These are phyloP conservation scores for Euleptes europaea DNA, from an alignment of 2,113 vertebrate genomes.

Conservation along the genomic window DNA sequence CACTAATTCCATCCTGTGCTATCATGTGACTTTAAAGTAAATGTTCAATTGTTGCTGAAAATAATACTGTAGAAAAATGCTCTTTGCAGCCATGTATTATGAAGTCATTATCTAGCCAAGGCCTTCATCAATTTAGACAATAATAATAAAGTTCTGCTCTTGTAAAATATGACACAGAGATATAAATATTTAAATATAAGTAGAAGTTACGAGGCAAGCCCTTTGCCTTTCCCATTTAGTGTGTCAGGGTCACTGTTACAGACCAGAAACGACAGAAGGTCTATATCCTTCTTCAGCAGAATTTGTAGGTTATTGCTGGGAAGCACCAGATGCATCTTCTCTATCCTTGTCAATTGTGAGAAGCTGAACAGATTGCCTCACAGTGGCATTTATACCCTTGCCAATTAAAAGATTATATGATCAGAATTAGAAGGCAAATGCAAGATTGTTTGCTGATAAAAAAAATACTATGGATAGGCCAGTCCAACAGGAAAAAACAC, in stretches of 20 bases:
- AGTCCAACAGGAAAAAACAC: not conserved
- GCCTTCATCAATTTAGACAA: not conserved
- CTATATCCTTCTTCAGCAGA: not conserved
- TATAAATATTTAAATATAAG: not conserved
- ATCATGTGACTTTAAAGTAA: not conserved
- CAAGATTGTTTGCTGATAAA: not conserved
- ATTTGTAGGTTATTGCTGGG: not conserved
- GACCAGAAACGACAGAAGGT: not conserved
- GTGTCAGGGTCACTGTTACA: not conserved
- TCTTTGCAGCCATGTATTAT: not conserved
- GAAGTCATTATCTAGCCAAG: not conserved
- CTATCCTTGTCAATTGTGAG: constrained; percentile 34
- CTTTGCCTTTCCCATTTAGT: not conserved
- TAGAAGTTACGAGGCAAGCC: not conserved
- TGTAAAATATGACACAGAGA: not conserved
- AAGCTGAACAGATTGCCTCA: constrained; percentile 61
- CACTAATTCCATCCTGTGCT: not conserved
- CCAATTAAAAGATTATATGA: constrained; percentile 42
- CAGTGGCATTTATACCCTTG: constrained; percentile 41
- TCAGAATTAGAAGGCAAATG: constrained; percentile 51
- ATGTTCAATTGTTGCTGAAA: not conserved
- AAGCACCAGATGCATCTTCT: not conserved
- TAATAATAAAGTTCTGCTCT: not conserved
- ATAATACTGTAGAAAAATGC: not conserved
- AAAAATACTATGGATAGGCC: not conserved